phyloP scores from a whole-genome alignment of 2,113 vertebrate species.

The Amphilophus citrinellus region DNA sequence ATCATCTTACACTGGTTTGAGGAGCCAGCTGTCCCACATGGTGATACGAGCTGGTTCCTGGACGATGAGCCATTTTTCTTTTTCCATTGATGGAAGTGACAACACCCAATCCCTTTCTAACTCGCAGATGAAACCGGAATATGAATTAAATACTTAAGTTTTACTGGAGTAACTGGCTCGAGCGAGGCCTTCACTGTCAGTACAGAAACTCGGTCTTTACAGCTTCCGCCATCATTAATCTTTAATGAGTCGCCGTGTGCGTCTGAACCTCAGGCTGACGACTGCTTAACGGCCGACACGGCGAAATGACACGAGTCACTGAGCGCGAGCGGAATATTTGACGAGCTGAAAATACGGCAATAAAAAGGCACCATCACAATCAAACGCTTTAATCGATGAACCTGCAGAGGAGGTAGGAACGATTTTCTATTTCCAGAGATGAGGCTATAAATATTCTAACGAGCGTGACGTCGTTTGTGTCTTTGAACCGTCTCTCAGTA shows the following conservation, averaged over 20 bases:
- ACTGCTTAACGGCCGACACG: background rate
- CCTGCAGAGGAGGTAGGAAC: background rate
- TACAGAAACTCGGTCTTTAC: background rate
- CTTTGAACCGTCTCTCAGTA: slow-evolving; percentile 5
- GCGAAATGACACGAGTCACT: background rate
- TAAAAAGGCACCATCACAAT: background rate
- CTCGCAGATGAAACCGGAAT: too few species aligned
- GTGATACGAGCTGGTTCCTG: background rate
- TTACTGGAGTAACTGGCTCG: fast-evolving
- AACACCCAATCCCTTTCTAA: background rate
- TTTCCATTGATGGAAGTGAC: too few species aligned
- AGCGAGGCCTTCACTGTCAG: background rate
- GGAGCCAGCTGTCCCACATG: background rate
- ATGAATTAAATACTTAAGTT: background rate
- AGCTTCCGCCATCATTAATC: fast-evolving
- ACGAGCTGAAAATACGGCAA: background rate
- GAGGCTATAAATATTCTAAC: slow-evolving; percentile 11
- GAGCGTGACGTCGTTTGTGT: background rate
- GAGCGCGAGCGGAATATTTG: background rate
- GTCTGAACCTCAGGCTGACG: background rate
- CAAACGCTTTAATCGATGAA: background rate
- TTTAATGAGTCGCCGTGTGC: background rate
- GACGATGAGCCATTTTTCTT: background rate
- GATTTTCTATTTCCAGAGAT: background rate
- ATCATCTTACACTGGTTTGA: background rate